phyloP scores from a whole-genome alignment of 2,797 vertebrate genomes.

The Megaceryle alcyon region DNA sequence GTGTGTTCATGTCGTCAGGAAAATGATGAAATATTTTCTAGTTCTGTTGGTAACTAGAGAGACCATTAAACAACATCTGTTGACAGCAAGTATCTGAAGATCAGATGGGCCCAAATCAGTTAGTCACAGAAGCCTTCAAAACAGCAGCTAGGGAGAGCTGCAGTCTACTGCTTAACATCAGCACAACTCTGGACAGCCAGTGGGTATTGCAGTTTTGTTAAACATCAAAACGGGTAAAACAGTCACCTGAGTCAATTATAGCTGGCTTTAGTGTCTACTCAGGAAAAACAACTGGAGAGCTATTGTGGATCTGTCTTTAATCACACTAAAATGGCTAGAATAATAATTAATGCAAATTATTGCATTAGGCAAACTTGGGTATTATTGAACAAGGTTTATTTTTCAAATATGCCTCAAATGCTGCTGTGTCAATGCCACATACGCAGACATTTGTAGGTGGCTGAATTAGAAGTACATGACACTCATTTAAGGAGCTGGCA shows the following conservation, averaged over 20 bases:
- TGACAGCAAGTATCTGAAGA: not conserved
- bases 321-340: not conserved
- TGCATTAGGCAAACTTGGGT: not conserved
- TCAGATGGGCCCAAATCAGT: not conserved
- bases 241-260: not conserved
- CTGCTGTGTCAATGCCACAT: not conserved
- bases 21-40: not conserved
- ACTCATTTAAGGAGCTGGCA: not conserved
- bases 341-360: not conserved
- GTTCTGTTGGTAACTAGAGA: not conserved
- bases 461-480: not conserved
- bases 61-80: not conserved
- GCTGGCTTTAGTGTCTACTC: not conserved
- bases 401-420: not conserved
- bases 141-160: not conserved
- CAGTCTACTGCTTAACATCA: not conserved
- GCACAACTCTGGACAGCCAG: fast-evolving
- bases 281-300: not conserved
- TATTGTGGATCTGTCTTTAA: not conserved
- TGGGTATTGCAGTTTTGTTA: not conserved
- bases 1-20: not conserved
- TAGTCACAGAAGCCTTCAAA: not conserved
- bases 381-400: not conserved
- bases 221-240: not conserved
- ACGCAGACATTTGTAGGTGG: not conserved